Conservation (phyloP, 2,113 vertebrate genomes). For the Rhipidura dahli region DNA sequence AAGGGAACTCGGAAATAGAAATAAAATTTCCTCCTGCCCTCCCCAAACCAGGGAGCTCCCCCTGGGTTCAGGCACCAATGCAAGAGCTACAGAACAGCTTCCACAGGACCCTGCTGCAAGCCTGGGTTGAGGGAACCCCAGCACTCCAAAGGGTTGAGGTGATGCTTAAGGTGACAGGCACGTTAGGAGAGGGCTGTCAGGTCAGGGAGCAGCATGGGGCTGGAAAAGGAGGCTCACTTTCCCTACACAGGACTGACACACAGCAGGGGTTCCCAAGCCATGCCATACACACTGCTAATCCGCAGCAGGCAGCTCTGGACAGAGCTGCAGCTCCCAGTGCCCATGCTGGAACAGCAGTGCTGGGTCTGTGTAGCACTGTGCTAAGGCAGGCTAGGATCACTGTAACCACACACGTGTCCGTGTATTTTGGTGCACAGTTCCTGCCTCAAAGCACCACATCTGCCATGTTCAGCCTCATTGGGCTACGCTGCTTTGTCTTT, state of each 20-base stretch:
- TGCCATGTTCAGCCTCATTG: accelerated
- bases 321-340: background rate
- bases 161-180: background rate
- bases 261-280: background rate
- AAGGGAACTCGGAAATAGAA: background rate
- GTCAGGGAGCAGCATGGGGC: background rate
- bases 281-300: background rate
- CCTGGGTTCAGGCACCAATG: background rate
- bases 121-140: background rate
- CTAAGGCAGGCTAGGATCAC: background rate
- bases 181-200: accelerated
- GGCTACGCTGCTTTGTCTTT: background rate
- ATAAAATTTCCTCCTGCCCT: background rate
- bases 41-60: background rate
- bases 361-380: background rate
- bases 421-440: background rate
- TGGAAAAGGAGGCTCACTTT: background rate
- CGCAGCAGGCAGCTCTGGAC: background rate
- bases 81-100: background rate
- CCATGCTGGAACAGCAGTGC: accelerated
- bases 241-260: background rate
- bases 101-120: background rate
- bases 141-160: background rate
- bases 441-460: background rate
- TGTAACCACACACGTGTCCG: accelerated